phyloP scores from a whole-genome alignment of 1,140 invertebrate species.

The Drosophila lowei region DNA sequence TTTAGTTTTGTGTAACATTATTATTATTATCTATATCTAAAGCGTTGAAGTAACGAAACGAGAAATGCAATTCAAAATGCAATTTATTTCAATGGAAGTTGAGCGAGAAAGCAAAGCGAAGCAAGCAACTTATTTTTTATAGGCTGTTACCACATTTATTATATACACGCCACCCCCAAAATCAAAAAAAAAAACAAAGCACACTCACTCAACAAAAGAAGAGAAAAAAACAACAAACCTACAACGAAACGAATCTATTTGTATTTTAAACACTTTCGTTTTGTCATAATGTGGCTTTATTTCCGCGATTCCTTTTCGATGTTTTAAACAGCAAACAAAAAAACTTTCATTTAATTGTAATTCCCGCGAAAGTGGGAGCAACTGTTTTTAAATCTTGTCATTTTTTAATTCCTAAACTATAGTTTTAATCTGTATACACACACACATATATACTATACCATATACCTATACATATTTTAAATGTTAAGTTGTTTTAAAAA shows the following conservation, averaged over 20 bases:
- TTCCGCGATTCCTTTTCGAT: slow-evolving; percentile 35
- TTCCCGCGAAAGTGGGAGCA: slow-evolving; percentile 8
- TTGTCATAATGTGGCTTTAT: slow-evolving; percentile 25
- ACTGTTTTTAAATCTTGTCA: slow-evolving; percentile 58
- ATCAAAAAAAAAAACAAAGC: neutral
- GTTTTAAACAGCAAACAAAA: slow-evolving; percentile 34
- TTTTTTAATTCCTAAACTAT: slow-evolving; percentile 35
- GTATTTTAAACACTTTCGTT: slow-evolving; percentile 28
- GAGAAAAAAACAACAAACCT: neutral
- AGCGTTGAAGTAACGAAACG: neutral
- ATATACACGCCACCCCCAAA: slow-evolving; percentile 17
- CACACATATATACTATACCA: slow-evolving; percentile 16
- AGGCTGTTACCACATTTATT: slow-evolving; percentile 52
- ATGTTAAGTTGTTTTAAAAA: slow-evolving; percentile 27
- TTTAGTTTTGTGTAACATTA: slow-evolving; percentile 26
- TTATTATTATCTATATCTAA: slow-evolving; percentile 14
- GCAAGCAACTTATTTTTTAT: slow-evolving; percentile 51
- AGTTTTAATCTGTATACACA: slow-evolving; percentile 12
- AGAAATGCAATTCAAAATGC: slow-evolving; percentile 9
- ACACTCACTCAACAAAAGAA: neutral
- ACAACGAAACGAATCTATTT: slow-evolving; percentile 48
- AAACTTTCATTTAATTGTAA: slow-evolving; percentile 6
- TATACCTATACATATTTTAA: slow-evolving; percentile 22
- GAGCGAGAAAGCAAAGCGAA: slow-evolving; percentile 25
- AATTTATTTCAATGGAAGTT: slow-evolving; percentile 32